phyloP scores from a whole-genome alignment of 2,113 vertebrate species.

The Tetraodon nigroviridis region DNA sequence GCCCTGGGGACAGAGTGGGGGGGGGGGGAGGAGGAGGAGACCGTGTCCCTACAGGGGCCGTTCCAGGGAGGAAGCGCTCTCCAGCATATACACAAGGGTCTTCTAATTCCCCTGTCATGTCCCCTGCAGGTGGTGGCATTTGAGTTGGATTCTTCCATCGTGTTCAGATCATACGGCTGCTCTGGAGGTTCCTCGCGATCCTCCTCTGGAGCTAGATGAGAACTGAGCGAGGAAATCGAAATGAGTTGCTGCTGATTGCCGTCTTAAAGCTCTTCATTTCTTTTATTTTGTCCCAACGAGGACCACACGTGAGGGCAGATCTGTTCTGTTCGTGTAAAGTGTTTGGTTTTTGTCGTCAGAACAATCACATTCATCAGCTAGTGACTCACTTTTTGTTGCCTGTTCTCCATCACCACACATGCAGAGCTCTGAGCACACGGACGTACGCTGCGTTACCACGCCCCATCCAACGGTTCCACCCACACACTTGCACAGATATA shows the following conservation, averaged over 20 bases:
- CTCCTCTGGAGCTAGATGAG: constrained; percentile 44
- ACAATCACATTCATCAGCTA: constrained; percentile 58
- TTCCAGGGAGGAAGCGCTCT: constrained; percentile 38
- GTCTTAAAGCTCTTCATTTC: constrained; percentile 58
- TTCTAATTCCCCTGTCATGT: constrained; percentile 35
- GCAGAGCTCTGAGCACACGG: constrained; percentile 28
- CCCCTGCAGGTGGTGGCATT: constrained; percentile 41
- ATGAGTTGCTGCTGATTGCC: constrained; percentile 72
- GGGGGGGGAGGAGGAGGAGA: constrained; percentile 25
- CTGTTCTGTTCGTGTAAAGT: constrained; percentile 47
- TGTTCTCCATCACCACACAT: constrained; percentile 40
- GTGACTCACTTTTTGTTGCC: constrained; percentile 45
- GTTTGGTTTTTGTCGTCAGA: constrained; percentile 54
- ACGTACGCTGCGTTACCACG: constrained; percentile 8
- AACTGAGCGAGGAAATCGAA: constrained; percentile 26
- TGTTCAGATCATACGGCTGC: constrained; percentile 36
- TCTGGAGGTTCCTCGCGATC: constrained; percentile 42
- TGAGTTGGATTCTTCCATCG: constrained; percentile 52
- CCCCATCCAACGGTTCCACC: constrained; percentile 42
- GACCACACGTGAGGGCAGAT: constrained; percentile 45
- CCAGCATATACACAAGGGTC: constrained; percentile 27
- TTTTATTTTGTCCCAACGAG: constrained; percentile 38
- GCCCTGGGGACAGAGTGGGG: constrained; percentile 31
- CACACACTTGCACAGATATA: constrained; percentile 21
- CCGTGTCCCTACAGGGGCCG: constrained; percentile 9